Percentiles rank a stretch among this genome's conserved stretches.
Evolutionary conservation across 2,113 vertebrate species (phyloP).

Genomic region (Astur gentilis): DNA sequence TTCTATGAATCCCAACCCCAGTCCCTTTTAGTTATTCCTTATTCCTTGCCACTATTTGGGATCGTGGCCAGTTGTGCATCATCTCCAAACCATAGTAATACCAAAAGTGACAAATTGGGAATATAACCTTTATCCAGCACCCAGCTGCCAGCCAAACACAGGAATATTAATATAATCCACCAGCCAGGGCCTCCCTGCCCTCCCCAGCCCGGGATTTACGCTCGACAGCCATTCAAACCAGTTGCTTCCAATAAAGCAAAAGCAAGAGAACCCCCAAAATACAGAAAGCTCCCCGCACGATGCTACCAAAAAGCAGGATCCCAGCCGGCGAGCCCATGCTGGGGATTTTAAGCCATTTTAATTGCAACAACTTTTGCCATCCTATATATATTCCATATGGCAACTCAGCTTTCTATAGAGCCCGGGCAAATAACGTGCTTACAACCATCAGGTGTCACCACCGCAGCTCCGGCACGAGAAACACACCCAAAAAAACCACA

Average conservation of each 20-base stretch:
- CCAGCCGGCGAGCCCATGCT: accelerated
- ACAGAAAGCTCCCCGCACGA: accelerated
- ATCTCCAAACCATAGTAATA: background rate
- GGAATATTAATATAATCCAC: background rate
- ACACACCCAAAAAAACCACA: accelerated
- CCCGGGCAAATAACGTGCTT: accelerated
- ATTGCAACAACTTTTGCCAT: background rate
- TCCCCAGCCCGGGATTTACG: background rate
- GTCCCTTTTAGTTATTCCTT: background rate
- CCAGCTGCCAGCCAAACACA: background rate
- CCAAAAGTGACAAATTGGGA: background rate
- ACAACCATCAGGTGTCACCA: background rate
- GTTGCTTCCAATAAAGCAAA: background rate
- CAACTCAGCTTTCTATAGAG: background rate
- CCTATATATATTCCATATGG: background rate
- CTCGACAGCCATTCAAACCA: background rate
- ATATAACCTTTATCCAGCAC: background rate
- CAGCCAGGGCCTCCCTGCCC: too few species aligned
- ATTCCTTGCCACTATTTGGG: background rate
- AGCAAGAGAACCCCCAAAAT: background rate
- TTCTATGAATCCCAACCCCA: background rate
- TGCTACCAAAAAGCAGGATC: background rate
- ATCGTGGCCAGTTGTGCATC: background rate
- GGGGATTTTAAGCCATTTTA: background rate
- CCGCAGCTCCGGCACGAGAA: background rate